Evolutionary conservation across 1,140 invertebrate species (phyloP), one percentile per base, ranked within the genome.

Genomic region (Bombus soroeensis): DNA sequence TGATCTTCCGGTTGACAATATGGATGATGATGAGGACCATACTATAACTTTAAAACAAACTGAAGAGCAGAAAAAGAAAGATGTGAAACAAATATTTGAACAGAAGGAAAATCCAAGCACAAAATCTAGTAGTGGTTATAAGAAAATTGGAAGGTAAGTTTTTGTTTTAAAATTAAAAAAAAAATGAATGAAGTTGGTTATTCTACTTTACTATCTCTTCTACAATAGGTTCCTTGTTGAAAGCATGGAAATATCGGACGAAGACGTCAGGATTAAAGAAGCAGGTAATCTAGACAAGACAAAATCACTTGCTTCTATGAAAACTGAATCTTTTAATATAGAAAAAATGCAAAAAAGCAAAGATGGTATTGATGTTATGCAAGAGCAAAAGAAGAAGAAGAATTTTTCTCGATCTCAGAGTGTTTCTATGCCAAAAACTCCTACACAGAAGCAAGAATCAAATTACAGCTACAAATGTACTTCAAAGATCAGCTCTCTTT

Each of bases 21-120:
- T 90, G n/a, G 94, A 95, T 1, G 94, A 95, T 10, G 95, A 95
- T 10, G 94, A 95, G 53, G 94, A 95, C 32, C 94, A 95, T 47
- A 95, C 95, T 0, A 86, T 95, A 37, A 95, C 94, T 1, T 85
- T 95, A 37, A 93, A 93, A 70, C 94, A 95, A 72, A 91, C 85
- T 28, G 94, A 95, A 12, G 94, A 95, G 66, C 93, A 95, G 59
- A 95, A 92, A 74, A 95, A 95, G 57, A 94, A 94, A 32, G 94
- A 95, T 39, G 92, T 95, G 8, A 94, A 95, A 64, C 87, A 86
- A 0, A 94, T 95, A 78, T 95, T 95, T 57, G 94, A 95, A 43
- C 93, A 93, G 22, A 93, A 92, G 39, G 94, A 95, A 4, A 84
- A 80, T 72, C 37, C 79, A 12, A 80, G 22, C 66, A 76, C 80